Conservation (phyloP, 2,888 invertebrate genomes). For the Leucozona laternaria region DNA sequence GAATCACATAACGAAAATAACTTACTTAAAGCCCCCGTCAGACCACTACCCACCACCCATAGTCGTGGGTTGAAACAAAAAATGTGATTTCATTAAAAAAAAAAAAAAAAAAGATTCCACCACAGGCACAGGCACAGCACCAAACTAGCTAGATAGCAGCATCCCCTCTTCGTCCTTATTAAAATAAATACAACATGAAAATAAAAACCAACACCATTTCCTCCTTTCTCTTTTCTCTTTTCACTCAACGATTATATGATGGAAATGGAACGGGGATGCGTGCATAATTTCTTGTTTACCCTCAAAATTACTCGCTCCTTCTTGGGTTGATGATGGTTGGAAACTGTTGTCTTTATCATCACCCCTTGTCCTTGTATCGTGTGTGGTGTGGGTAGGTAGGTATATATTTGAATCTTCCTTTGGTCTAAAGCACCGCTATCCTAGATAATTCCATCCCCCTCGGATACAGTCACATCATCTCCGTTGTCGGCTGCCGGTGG, state of each 20-base stretch:
- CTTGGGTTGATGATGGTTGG: conserved; percentile 45
- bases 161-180: conserved; percentile 25
- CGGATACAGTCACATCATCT: not conserved
- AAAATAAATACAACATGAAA: conserved; percentile 14
- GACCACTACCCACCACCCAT: conserved; percentile 16
- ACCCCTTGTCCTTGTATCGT: conserved; percentile 26
- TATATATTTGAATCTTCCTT: conserved; percentile 22
- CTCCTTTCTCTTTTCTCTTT: not conserved
- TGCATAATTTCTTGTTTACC: conserved; percentile 76
- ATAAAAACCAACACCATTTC: conserved; percentile 51
- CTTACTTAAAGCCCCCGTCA: conserved; percentile 34
- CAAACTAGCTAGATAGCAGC: conserved; percentile 7
- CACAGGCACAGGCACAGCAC: not conserved
- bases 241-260: not conserved
- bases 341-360: conserved; percentile 71
- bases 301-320: conserved; percentile 75
- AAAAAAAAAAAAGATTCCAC: conserved; percentile 58
- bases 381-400: not conserved
- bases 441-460: conserved; percentile 55
- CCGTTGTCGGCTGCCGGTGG: not conserved
- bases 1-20: conserved; percentile 58
- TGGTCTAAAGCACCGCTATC: conserved; percentile 49
- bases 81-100: conserved; percentile 67
- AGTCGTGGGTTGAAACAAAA: conserved; percentile 11
- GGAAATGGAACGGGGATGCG: conserved; percentile 71